Base-by-base conservation (phyloP, 2,888 invertebrate genomes). In the Patella caerulea region DNA sequence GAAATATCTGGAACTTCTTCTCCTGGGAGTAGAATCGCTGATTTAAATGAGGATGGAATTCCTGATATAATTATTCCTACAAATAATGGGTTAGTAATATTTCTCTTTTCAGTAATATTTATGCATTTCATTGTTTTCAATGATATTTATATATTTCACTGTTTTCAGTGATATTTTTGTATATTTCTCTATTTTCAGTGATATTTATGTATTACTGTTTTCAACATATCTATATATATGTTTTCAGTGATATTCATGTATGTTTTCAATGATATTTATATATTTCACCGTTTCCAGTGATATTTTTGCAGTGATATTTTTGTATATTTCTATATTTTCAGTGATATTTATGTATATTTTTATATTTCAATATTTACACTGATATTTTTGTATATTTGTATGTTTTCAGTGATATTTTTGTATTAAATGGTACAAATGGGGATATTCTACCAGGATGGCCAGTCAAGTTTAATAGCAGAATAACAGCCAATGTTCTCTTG, bases 51-150 rank as follows among this genome's bases (percentile, higher is more conserved):
- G 2, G 88, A 90, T 83, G 87, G 86, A 0, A 82, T 81, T n/a
- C 71, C 88, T 15, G 89, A 90, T 75, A 79, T 90, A 24, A 78
- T 90, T 24, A 81, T 89, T 65, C 83, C 87, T 29, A 88, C 89
- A 5, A 86, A 88, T 83, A 84, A 85, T 75, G 90, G 90, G 90
- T 90, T 5, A 5, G 34, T 4, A 3, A 29, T 29, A 34, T 34
- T 34, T 34, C 29, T 29, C 2, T 29, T 29, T 29, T 29, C 34
- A 34, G 3, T 3, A 4, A 34, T 34, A 34, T 34, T 34, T 34
- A 34, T 34, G 34, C 5, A 34, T 34, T 34, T 4, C 3, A 34
- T 3, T 45, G 7, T 45, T 45, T 45, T 45, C 7, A 45, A 3
- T 45, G 45, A 45, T 45, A 45, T 45, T 45, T 45, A 7, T 45